These are phyloP conservation scores for Turritopsis dohrnii DNA, from an alignment of 30 jellyfish, hydroid and myxozoan species.

Conservation along the genomic window DNA sequence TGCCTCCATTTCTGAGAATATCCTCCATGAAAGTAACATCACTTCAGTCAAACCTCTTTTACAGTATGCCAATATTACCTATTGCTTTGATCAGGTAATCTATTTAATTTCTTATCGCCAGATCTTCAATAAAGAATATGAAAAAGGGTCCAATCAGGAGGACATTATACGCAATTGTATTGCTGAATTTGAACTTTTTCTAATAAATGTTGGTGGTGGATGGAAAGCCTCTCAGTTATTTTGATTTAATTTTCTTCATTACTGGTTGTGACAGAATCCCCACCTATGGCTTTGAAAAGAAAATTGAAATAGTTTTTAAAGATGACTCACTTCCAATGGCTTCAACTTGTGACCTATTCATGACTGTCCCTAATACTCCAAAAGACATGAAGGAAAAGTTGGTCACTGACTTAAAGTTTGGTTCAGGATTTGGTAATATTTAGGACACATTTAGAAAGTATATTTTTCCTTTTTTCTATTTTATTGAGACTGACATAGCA, in stretches of 20 bases:
- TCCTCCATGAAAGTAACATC: not conserved
- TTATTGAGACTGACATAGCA: no score
- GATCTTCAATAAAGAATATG: not conserved
- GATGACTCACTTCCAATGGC: conserved; percentile 1
- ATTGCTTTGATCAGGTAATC: not conserved
- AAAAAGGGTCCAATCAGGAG: not conserved
- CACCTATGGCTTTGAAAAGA: not conserved
- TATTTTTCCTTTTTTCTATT: no score
- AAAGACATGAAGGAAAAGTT: not conserved
- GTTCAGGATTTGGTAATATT: not conserved
- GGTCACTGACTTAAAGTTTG: not conserved
- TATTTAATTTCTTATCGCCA: not conserved
- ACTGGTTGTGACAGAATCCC: conserved; percentile 4
- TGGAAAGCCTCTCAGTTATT: not conserved
- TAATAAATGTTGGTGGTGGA: not conserved
- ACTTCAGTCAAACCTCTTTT: not conserved
- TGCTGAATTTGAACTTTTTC: not conserved
- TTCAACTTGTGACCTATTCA: not conserved
- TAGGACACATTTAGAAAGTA: no score
- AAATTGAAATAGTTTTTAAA: not conserved
- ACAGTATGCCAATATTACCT: not conserved
- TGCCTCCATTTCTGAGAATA: not conserved
- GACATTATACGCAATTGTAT: not conserved
- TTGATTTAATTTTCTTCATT: not conserved
- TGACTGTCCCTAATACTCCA: conserved; percentile 3